Base-by-base conservation (phyloP, 2,113 vertebrate species). In the Galemys pyrenaicus region DNA sequence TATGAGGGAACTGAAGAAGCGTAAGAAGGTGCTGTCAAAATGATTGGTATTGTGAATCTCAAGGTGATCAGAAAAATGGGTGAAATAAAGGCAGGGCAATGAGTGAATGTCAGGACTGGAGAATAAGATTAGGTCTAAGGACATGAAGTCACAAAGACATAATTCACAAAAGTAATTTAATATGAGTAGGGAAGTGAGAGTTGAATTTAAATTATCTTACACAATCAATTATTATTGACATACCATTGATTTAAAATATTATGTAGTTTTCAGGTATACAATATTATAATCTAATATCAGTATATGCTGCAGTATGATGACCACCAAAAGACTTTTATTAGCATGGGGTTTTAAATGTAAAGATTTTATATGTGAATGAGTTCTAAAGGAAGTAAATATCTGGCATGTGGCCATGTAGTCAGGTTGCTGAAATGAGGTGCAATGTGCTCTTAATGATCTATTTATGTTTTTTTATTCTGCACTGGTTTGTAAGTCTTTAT, bases 341-440 rank as follows among this genome's bases (percentile, higher is more conserved):
- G n/a, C 35, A 46, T 93, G 78, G 35, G 73, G 32, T 65, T 86
- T 91, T 77, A 78, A 74, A 68, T 15, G 65, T 87, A 73, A 87
- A 78, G 19, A 84, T 41, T 80, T 84, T 79, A 77, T 87, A 79
- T 78, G 60, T 83, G 13, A 71, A 91, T 74, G 2, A 85, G 51
- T 79, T 95, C 9, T 92, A 88, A 92, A 73, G 44, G 41, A 93
- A 87, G 67, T n/a, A 82, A 83, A 87, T 75, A 88, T 74, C 28
- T 73, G 3, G 28, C 12, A 4, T 74, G 24, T 62, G 58, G 54
- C 30, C 22, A 74, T 84, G 41, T 65, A 71, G 93, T n/a, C 80
- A 11, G 4, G 41, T 73, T 73, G n/a, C 39, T 90, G 7, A 87
- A 90, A 77, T 91, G 89, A 56, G 39, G 35, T 82, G 10, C 24